Percentiles rank a stretch among this genome's conserved stretches.
Conservation (phyloP, 64 coral and sea anemone species). For the Montipora capricornis region DNA sequence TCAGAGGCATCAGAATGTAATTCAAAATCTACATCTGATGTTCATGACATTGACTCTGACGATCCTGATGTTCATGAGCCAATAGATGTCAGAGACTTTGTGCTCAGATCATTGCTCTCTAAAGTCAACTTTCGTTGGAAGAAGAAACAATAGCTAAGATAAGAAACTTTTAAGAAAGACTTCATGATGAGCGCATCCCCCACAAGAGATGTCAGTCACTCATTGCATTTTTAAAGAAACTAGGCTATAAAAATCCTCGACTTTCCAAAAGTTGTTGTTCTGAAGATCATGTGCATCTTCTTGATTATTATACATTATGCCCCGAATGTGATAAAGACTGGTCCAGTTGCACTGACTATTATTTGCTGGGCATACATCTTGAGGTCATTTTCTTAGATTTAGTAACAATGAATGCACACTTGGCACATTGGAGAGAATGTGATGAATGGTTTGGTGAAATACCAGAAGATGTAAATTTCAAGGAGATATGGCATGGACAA, state of each 20-base stretch:
- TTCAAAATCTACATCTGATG: background rate
- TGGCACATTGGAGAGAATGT: slow-evolving; percentile 67
- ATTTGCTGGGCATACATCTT: slow-evolving; percentile 68
- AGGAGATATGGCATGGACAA: background rate
- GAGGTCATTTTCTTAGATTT: slow-evolving; percentile 64
- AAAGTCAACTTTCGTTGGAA: slow-evolving; percentile 57
- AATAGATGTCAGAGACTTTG: slow-evolving; percentile 34
- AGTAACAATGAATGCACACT: slow-evolving; percentile 43
- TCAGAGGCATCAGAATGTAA: background rate
- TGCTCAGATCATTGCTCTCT: slow-evolving; percentile 24
- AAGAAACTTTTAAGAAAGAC: slow-evolving; percentile 57
- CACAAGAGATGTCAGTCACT: slow-evolving; percentile 60
- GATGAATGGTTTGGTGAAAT: slow-evolving; percentile 63
- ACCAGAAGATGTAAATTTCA: background rate
- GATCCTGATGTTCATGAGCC: background rate
- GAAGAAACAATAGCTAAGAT: slow-evolving; percentile 44
- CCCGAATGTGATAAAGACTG: slow-evolving; percentile 60
- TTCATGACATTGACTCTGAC: background rate
- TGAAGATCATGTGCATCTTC: slow-evolving; percentile 63
- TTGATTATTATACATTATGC: slow-evolving; percentile 40
- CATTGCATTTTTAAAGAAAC: slow-evolving; percentile 35
- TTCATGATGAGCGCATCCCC: slow-evolving; percentile 58
- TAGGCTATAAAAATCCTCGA: slow-evolving; percentile 56
- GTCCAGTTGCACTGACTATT: slow-evolving; percentile 62
- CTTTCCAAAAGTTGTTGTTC: slow-evolving; percentile 79